A percentile compares a stretch with the other conserved stretches of the same genome.
phyloP scores from a whole-genome alignment of 2,888 invertebrate species.

The Diogma glabrata region DNA sequence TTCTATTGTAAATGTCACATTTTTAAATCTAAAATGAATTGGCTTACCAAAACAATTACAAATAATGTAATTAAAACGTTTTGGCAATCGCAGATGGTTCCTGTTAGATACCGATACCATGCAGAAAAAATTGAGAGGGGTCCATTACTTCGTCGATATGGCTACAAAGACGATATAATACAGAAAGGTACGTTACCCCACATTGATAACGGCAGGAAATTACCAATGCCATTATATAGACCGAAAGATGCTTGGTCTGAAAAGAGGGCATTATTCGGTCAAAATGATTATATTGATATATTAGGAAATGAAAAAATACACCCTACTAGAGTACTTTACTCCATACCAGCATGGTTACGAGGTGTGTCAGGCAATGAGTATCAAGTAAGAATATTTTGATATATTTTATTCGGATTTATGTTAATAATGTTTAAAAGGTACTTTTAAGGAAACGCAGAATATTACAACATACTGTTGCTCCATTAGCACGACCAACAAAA shows the following conservation, averaged over 20 bases:
- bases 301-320: conserved; percentile 73
- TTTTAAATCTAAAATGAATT: conserved; percentile 4
- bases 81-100: conserved; percentile 31
- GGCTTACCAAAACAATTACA: neutral
- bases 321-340: conserved; percentile 74
- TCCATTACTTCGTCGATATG: conserved; percentile 53
- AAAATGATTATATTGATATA: conserved; percentile 96
- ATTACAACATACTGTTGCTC: conserved; percentile 44
- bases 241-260: conserved; percentile 66
- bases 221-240: conserved; percentile 57
- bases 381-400: conserved; percentile 41
- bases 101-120: conserved; percentile 47
- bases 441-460: conserved; percentile 58
- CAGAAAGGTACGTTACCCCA: conserved; percentile 61
- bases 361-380: conserved; percentile 81
- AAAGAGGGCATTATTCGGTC: conserved; percentile 76
- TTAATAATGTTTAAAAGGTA: conserved; percentile 19
- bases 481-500: conserved; percentile 57
- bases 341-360: conserved; percentile 79
- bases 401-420: conserved; percentile 28
- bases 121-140: conserved; percentile 46
- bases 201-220: conserved; percentile 38
- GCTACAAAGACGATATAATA: conserved; percentile 56
- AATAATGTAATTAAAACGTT: neutral
- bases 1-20: too few species aligned